These are phyloP conservation scores for Oceanodroma leucorhoa DNA, from an alignment of 2,797 vertebrate species.

Conservation along the genomic window DNA sequence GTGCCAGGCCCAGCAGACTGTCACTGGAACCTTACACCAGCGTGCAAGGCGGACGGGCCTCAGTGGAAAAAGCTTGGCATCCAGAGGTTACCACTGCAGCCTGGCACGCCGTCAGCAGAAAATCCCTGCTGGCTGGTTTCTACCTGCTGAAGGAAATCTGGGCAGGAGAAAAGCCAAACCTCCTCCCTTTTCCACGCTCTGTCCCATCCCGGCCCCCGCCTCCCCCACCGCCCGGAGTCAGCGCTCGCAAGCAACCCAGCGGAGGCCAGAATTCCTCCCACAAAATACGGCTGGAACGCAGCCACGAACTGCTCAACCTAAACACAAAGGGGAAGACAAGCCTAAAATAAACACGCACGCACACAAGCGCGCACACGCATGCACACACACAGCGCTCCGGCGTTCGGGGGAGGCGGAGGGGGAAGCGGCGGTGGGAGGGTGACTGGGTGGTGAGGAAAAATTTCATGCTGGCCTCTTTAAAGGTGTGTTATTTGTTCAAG, in stretches of 20 bases:
- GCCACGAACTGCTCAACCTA: constrained; percentile 9
- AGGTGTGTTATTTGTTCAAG: constrained; percentile 98
- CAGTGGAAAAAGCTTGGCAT: not conserved
- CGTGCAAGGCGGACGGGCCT: not conserved
- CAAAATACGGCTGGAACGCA: not conserved
- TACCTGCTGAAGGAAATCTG: constrained; percentile 37
- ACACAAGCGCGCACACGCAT: not conserved
- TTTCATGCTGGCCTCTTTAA: constrained; percentile 87
- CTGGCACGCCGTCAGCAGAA: constrained; percentile 26
- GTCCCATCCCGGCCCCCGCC: not conserved
- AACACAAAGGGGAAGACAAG: not conserved
- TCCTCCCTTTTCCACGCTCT: constrained; percentile 9
- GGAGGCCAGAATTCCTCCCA: constrained; percentile 16
- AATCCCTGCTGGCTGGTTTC: constrained; percentile 33
- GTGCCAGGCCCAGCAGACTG: not conserved
- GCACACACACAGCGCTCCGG: not conserved
- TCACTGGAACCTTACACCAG: not conserved
- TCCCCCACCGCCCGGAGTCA: not conserved
- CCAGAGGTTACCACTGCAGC: not conserved
- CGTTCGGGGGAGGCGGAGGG: not conserved
- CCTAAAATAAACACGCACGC: constrained; percentile 30
- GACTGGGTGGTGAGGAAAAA: constrained; percentile 19
- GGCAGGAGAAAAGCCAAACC: constrained; percentile 1
- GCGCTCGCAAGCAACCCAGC: not conserved
- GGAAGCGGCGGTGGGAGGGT: not conserved